Conservation (phyloP, 2,888 invertebrate genomes). For the Eumerus sabulonum region DNA sequence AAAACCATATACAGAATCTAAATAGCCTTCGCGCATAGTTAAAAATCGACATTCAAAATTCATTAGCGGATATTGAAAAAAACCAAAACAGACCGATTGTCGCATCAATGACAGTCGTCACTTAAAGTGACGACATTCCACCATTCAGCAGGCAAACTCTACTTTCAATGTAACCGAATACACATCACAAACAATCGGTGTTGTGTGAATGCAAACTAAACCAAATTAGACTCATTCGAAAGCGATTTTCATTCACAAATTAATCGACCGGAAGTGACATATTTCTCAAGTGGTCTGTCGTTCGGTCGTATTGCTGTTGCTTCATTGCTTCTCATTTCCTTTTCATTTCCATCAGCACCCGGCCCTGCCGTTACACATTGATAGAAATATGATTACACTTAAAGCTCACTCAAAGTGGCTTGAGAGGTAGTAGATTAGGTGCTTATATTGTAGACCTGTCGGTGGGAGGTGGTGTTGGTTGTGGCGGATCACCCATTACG, state of each 20-base stretch:
- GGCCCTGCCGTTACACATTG: too few species aligned
- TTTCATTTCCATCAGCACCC: not conserved
- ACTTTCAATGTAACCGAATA: conserved; percentile 15
- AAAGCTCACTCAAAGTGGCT: not conserved
- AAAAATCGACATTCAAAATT: conserved; percentile 53
- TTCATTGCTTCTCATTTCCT: conserved; percentile 36
- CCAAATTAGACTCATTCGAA: conserved; percentile 65
- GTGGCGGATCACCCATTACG: conserved; percentile 49
- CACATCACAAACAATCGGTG: conserved; percentile 30
- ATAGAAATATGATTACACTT: not conserved
- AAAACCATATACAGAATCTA: not conserved
- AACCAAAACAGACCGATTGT: conserved; percentile 31
- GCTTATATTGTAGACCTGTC: conserved; percentile 11
- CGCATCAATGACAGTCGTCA: conserved; percentile 35
- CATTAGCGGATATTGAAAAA: conserved; percentile 44
- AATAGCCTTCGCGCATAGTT: conserved; percentile 47
- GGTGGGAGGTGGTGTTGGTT: conserved; percentile 26
- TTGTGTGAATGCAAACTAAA: conserved; percentile 53
- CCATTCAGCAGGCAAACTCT: not conserved
- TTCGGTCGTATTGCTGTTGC: conserved; percentile 43
- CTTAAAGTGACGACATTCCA: conserved; percentile 50
- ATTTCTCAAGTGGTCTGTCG: conserved; percentile 69
- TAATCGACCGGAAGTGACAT: conserved; percentile 70
- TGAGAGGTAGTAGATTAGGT: conserved; percentile 15
- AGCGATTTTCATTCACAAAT: conserved; percentile 68